phyloP scores from a whole-genome alignment of 2,888 invertebrate species.

The Hypomecis punctinalis region DNA sequence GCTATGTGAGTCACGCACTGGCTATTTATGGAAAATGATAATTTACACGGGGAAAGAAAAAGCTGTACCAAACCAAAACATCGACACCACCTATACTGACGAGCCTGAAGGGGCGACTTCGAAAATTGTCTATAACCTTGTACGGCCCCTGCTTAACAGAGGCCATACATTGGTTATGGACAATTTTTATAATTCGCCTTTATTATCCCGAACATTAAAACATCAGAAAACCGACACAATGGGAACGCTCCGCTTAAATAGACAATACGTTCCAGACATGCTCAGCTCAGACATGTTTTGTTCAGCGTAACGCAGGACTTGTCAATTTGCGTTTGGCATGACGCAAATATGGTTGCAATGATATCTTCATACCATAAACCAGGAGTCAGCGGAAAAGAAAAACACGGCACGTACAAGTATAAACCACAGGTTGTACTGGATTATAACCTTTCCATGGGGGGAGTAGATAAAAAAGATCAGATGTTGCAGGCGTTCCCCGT shows the following conservation, averaged over 20 bases:
- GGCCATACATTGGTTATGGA: conserved; percentile 38
- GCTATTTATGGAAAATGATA: conserved; percentile 21
- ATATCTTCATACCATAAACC: not conserved
- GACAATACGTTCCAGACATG: too few relatives aligned
- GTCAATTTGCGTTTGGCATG: too few relatives aligned
- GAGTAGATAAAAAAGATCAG: too few relatives aligned
- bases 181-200: conserved; percentile 37
- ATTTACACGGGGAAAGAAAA: conserved; percentile 26
- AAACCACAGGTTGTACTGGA: too few relatives aligned
- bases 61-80: not conserved
- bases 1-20: conserved; percentile 21
- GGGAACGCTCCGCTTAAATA: too few relatives aligned
- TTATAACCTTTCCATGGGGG: too few relatives aligned
- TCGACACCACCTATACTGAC: conserved; percentile 9
- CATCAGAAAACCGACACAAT: too few relatives aligned
- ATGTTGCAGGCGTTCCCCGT: too few relatives aligned
- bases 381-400: too few relatives aligned
- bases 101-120: conserved; percentile 35
- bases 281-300: conserved; percentile 6
- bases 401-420: conserved; percentile 2
- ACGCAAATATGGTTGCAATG: conserved; percentile 13
- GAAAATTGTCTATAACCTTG: conserved; percentile 35
- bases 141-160: conserved; percentile 25
- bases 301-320: too few relatives aligned
- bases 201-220: too few relatives aligned